Conservation (phyloP, 2,797 vertebrate genomes). For the Gymnothorax reevesii region DNA sequence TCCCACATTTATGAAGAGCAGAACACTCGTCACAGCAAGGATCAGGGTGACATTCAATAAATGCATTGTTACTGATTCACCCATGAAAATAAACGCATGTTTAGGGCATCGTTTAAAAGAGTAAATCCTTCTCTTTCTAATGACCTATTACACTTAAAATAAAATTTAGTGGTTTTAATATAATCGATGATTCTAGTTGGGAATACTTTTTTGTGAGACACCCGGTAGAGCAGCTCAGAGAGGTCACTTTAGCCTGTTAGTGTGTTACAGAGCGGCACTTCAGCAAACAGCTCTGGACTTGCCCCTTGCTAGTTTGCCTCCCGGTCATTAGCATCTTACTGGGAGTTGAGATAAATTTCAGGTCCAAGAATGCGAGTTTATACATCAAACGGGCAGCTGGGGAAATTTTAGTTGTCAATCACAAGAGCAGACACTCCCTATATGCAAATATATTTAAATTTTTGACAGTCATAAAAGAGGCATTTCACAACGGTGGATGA, state of each 20-base stretch:
- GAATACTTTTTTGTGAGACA: too few species aligned
- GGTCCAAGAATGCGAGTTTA: neutral
- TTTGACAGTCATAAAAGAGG: neutral
- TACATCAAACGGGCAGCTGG: neutral
- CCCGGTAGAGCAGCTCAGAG: neutral
- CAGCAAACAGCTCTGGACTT: neutral
- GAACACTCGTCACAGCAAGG: too few species aligned
- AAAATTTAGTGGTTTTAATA: too few species aligned
- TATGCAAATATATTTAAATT: constrained; percentile 33
- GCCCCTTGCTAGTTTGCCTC: constrained; percentile 6
- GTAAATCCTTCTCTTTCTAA: too few species aligned
- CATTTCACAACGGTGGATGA: neutral
- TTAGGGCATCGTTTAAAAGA: too few species aligned
- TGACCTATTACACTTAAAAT: too few species aligned
- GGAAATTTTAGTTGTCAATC: neutral
- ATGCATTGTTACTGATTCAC: too few species aligned
- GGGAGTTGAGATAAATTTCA: neutral
- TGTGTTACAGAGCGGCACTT: neutral
- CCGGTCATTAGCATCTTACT: neutral
- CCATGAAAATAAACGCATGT: too few species aligned
- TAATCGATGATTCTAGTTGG: too few species aligned
- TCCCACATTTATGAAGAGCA: too few species aligned
- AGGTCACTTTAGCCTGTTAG: neutral
- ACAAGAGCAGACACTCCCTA: neutral
- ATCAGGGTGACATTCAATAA: too few species aligned